Base-by-base conservation (phyloP, 2,797 vertebrate genomes). In the Manis pentadactyla region DNA sequence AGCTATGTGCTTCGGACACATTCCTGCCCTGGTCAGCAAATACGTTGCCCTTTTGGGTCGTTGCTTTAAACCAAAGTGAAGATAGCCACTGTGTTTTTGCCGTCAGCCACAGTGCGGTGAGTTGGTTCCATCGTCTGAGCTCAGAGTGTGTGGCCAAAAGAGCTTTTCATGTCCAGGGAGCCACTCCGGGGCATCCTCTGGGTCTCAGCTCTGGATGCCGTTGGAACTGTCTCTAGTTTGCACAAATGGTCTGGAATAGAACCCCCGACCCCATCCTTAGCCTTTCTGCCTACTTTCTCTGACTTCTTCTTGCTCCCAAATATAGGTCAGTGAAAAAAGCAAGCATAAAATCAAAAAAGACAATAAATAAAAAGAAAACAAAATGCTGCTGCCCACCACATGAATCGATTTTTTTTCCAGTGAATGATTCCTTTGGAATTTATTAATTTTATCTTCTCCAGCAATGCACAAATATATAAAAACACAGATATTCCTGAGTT, bases 31-130 rank as follows among this genome's bases (percentile, higher is more conserved):
- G 39, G 31, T 23, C 25, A 39, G 23, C 19, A 73, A 13, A 13
- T 4, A 5, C 29, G 2, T 11, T 18, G 37, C 23, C 37, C 15
- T 82, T 66, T 42, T 7, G 4, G 15, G 37, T 39, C 49, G 5
- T 29, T 78, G 13, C 42, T 57, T n/a, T 61, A 71, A 51, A 59
- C 39, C 46, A 18, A 5, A 23, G 7, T 13, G 83, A 74, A 63
- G 39, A 29, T 11, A 4, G 0, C 2, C 25, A 13, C 5, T 19
- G 23, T 61, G 71, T 27, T 0, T 78, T 57, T 11, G 3, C 17
- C 51, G 3, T 4, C 2, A 10, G 5, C 9, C 3, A 23, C 0
- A 1, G 5, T 12, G 4, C 17, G 15, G 21, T 4, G 29, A 75
- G 59, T 27, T 42, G 21, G 14, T 25, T 46, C 27, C 10, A 46